phyloP scores from a whole-genome alignment of 92 coral and sea anemone genomes.

The Zoanthus sociatus region DNA sequence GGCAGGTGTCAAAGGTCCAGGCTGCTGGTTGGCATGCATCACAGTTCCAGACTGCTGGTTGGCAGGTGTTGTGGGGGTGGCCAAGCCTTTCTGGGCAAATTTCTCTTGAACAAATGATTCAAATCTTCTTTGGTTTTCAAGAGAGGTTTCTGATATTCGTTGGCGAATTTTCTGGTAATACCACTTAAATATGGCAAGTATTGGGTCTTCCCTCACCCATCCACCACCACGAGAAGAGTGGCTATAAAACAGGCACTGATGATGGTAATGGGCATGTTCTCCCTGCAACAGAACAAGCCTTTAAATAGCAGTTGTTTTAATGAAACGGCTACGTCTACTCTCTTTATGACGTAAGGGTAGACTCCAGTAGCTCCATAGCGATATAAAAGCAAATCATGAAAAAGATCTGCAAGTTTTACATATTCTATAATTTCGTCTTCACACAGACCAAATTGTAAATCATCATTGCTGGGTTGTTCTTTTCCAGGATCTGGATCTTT shows the following conservation, averaged over 20 bases:
- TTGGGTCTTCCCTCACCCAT: background rate
- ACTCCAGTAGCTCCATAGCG: background rate
- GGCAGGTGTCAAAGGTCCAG: too few relatives aligned
- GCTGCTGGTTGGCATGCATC: too few relatives aligned
- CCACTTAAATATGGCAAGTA: slow-evolving; percentile 2
- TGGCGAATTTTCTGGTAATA: background rate
- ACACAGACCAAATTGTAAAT: background rate
- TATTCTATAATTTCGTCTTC: background rate
- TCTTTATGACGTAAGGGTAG: slow-evolving; percentile 1
- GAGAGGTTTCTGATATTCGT: background rate
- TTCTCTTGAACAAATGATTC: background rate
- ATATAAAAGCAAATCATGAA: background rate
- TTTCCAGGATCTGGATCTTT: background rate
- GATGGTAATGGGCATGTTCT: slow-evolving; percentile 1
- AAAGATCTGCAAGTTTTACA: background rate
- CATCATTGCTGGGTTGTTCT: background rate
- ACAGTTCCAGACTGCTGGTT: too few relatives aligned
- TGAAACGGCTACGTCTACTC: background rate
- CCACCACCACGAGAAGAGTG: background rate
- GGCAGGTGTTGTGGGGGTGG: background rate
- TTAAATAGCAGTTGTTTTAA: background rate
- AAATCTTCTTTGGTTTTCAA: background rate
- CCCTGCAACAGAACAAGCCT: slow-evolving; percentile 2
- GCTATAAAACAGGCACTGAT: background rate
- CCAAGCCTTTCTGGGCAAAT: background rate